These are phyloP conservation scores for Furnarius figulus DNA, from an alignment of 2,113 vertebrate species.

Conservation along the genomic window DNA sequence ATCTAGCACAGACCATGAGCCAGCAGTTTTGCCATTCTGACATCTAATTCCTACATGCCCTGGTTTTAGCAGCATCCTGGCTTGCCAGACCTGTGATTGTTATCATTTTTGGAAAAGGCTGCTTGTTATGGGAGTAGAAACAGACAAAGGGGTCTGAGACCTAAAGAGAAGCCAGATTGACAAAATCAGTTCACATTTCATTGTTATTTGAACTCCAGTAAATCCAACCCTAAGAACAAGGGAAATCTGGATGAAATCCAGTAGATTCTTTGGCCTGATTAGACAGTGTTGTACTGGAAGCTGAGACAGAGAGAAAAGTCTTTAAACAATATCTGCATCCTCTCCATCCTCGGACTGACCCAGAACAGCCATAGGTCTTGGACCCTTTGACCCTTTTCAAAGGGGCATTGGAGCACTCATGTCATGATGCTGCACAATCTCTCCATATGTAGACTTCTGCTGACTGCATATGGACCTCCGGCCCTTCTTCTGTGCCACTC, in stretches of 20 bases:
- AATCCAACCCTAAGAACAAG: not conserved
- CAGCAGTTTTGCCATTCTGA: not conserved
- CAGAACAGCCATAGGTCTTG: no score
- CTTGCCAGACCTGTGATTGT: not conserved
- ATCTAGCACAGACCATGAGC: not conserved
- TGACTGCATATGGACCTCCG: not conserved
- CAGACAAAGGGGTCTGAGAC: not conserved
- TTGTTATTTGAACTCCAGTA: not conserved
- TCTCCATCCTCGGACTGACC: not conserved
- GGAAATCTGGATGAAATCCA: not conserved
- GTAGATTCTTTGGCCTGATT: not conserved
- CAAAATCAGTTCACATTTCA: conserved; percentile 10
- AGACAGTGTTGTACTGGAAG: not conserved
- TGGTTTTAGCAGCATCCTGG: not conserved
- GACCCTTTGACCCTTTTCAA: not conserved
- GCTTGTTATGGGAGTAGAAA: not conserved
- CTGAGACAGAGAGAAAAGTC: not conserved
- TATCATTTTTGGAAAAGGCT: not conserved
- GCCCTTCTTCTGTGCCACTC: not conserved
- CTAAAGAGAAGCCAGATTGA: not conserved
- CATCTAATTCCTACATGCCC: not conserved
- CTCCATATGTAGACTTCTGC: no score
- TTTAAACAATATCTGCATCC: not conserved
- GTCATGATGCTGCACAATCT: not conserved
- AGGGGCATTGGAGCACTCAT: not conserved